Conservation (phyloP, 2,113 vertebrate species). For the Serinus canaria region DNA sequence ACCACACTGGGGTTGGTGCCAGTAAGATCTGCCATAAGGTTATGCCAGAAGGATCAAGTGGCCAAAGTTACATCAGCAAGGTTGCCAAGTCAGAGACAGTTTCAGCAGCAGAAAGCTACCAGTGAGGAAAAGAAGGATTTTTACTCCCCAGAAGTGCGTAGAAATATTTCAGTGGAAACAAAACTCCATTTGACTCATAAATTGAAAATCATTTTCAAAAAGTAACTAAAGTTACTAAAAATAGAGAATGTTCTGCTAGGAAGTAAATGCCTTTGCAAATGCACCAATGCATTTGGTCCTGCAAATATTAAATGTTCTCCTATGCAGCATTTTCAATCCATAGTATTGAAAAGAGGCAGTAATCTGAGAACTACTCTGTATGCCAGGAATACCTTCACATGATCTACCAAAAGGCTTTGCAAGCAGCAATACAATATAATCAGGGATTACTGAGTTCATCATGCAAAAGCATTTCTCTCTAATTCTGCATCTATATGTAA, state of each 20-base stretch:
- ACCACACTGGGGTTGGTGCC: background rate
- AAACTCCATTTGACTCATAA: background rate
- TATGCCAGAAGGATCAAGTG: background rate
- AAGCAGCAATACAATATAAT: background rate
- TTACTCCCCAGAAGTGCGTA: background rate
- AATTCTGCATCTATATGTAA: constrained; percentile 23
- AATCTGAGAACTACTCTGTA: background rate
- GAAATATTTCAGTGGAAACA: background rate
- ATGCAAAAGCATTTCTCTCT: background rate
- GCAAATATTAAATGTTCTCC: background rate
- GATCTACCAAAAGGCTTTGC: background rate
- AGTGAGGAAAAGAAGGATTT: background rate
- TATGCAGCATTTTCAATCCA: background rate
- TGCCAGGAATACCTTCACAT: background rate
- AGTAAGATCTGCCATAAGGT: background rate
- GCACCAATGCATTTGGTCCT: background rate
- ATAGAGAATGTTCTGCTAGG: background rate
- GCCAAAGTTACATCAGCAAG: background rate
- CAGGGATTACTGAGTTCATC: background rate
- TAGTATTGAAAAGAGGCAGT: background rate
- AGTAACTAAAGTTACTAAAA: background rate
- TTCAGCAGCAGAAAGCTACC: background rate
- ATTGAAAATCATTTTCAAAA: background rate
- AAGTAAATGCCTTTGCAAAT: background rate
- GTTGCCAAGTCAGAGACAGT: background rate